Evolutionary conservation across 2,888 invertebrate species (phyloP), one percentile per base, ranked within the genome.

Genomic region (Hermodice carunculata): DNA sequence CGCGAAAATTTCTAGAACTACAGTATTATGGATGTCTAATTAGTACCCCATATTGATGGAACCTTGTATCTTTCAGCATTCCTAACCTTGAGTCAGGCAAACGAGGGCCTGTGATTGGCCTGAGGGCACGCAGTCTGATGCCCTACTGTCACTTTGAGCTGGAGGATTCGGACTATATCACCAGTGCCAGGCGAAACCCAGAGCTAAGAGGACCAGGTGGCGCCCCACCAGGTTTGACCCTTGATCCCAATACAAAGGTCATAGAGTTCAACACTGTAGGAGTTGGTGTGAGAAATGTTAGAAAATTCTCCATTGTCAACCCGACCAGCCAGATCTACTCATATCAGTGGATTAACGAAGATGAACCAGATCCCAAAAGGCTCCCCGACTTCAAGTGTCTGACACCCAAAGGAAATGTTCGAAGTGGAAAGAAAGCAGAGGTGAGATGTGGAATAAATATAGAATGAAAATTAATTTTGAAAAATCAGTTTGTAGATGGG

Each of bases 71-170:
- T 61, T 71, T 3, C 70, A 85, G 85, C 52, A 78, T 86, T 53
- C 76, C 84, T 3, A 84, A 85, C 73, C 75, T 85, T 52, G 82
- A 81, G 61, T 78, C 75, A 52, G 76, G 73, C 6, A 74, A 76
- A 28, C 78, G 78, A 37, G 81, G 81, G 0, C 85, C 83, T 32
- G 79, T 78, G 31, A 68, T 86, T 37, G 76, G 76, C 8, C 82
- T 92, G 43, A 85, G 81, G 46, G 92, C 89, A 0, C 89, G 88
- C 74, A 90, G 92, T 67, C 76, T 91, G 56, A 87, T 92, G 68
- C 92, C 92, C 0, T 90, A 90, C 75, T 92, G 90, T 76, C 92
- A 92, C 80, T 90, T 93, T 75, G 91, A 92, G 70, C 86, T 92
- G 48, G 89, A 90, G 69, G 90, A 90, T 64, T 91, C 90, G 54